phyloP scores from a whole-genome alignment of 1,140 invertebrate species.

The Leptinotarsa defecta region DNA sequence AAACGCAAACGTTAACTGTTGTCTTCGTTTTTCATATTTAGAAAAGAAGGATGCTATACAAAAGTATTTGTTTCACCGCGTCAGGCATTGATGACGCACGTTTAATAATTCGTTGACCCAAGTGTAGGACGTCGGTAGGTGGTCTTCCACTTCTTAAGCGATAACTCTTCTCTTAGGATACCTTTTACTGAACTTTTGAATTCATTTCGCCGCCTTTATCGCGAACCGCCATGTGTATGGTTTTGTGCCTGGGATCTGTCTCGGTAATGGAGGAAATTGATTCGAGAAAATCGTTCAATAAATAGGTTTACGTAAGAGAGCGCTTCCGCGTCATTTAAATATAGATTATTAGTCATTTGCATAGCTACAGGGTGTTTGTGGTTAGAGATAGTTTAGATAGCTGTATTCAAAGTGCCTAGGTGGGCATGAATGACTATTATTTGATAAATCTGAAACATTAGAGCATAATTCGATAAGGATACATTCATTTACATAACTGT shows the following conservation, averaged over 20 bases:
- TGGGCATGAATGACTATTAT: conserved; percentile 8
- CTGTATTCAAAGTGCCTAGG: neutral
- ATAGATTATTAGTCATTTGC: conserved; percentile 1
- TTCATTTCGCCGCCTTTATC: neutral
- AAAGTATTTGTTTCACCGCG: too few relatives aligned
- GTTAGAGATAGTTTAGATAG: conserved; percentile 6
- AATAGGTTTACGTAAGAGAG: conserved; percentile 6
- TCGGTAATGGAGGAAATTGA: conserved; percentile 19
- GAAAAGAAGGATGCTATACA: too few relatives aligned
- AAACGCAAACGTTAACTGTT: too few relatives aligned
- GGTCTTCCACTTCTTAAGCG: conserved; percentile 1
- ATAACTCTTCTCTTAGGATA: conserved; percentile 10
- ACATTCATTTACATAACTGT: conserved; percentile 1
- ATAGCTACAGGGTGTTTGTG: neutral
- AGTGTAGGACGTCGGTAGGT: conserved; percentile 10
- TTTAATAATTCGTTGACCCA: too few relatives aligned
- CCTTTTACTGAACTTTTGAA: conserved; percentile 4
- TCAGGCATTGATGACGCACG: too few relatives aligned
- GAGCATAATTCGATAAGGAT: conserved; percentile 2
- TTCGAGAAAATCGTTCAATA: conserved; percentile 12
- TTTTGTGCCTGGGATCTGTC: conserved; percentile 10
- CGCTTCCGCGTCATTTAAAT: conserved; percentile 5
- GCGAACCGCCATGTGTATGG: neutral
- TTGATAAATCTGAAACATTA: conserved; percentile 9
- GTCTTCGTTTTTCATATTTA: too few relatives aligned